Base-by-base conservation (phyloP, 2,113 vertebrate species). In the Chaetops frenatus region DNA sequence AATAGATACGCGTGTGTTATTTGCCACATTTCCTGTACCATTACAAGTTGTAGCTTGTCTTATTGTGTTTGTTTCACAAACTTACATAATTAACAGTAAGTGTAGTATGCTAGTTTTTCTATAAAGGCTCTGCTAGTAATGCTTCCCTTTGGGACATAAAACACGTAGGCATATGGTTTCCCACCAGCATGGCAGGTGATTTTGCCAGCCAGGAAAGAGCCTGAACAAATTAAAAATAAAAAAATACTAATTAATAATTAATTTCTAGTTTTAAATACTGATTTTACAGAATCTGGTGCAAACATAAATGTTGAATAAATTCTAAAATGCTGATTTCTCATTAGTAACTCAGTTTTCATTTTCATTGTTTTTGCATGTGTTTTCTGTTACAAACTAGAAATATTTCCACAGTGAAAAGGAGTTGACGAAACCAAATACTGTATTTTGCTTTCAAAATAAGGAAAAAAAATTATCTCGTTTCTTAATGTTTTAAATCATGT, bases 1-100 rank as follows among this genome's bases (percentile, higher is more conserved):
- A 36, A 2, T 4, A 74, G 58, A n/a, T 56, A 24, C 0, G 1
- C 2, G 5, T 24, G 5, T 17, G 2, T 9, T 45, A 22, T 11
- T 57, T 36, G n/a, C 19, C 2, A 1, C 1, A 0, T 71, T 87
- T 81, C 11, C 15, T 78, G 6, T n/a, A 31, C 2, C 3, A 81
- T 42, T 40, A 20, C 35, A 18, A 81, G 10, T 10, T 51, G 73
- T 50, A 47, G 19, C 10, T 56, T 67, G 3, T 84, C 22, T 74
- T 70, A 9, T 18, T 93, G 24, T 25, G 23, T 6, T 67, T 12
- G 29, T 71, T 81, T 90, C 19, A 15, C 3, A 1, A 65, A 60
- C 20, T 54, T 62, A 17, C 0, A 81, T 51, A 29, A 9, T 27
- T 3, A 71, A 10, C 2, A 1, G 33, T 36, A 81, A 36, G 7